Evolutionary conservation across 2,888 invertebrate species (phyloP).

Genomic region (Coelinius sp.): DNA sequence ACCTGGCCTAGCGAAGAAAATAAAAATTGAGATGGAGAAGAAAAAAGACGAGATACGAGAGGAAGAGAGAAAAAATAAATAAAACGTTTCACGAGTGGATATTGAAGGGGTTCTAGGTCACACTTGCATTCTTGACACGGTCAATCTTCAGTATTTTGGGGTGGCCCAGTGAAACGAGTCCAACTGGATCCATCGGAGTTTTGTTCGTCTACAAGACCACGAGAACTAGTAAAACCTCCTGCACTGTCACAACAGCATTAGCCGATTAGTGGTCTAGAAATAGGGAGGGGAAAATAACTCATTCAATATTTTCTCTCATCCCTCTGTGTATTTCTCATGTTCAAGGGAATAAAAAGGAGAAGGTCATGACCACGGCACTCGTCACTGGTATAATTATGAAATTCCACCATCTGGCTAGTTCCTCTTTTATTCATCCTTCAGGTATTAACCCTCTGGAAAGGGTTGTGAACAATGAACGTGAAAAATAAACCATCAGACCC

Average conservation of each 20-base stretch:
- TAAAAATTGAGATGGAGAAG: conserved; percentile 13
- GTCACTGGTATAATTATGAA: conserved; percentile 36
- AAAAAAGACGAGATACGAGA: not conserved
- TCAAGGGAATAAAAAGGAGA: not conserved
- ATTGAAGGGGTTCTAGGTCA: conserved; percentile 32
- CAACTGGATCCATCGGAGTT: conserved; percentile 18
- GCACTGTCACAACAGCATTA: conserved; percentile 29
- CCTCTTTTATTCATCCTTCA: conserved; percentile 3
- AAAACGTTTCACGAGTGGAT: conserved; percentile 5
- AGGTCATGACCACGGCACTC: conserved; percentile 45
- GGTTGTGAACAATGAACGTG: conserved; percentile 1
- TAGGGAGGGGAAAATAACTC: conserved; percentile 26
- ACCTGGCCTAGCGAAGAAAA: conserved; percentile 2
- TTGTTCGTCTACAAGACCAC: conserved; percentile 25
- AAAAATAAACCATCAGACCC: conserved; percentile 11
- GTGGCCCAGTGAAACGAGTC: conserved; percentile 10
- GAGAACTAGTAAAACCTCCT: conserved; percentile 19
- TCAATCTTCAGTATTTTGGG: conserved; percentile 12
- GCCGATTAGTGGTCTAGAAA: conserved; percentile 33
- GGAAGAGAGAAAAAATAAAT: conserved; percentile 4
- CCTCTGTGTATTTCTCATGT: conserved; percentile 28
- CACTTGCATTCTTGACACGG: conserved; percentile 34
- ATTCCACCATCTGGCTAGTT: conserved; percentile 35
- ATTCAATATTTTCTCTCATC: conserved; percentile 4
- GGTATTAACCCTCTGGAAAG: conserved; percentile 8